Base-by-base conservation (phyloP, 1,140 invertebrate species). In the Eriosoma lanigerum region DNA sequence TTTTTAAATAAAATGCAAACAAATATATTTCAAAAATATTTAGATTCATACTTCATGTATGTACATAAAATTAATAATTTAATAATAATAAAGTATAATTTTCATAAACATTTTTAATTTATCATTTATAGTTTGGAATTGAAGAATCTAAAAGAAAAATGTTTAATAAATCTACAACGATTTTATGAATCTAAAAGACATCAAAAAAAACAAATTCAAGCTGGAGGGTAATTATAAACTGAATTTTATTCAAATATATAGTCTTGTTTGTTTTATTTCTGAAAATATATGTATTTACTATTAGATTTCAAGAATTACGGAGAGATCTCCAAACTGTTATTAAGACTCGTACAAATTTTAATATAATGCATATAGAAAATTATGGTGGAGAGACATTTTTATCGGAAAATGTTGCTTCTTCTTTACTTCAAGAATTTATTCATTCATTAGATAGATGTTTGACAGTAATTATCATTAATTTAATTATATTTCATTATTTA, bases 381-480 rank as follows among this genome's bases (percentile, higher is more conserved):
- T 98, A 96, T 86, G 95, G 96, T 3, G 96, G 96, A 0, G 97
- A 99, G 87, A 98, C 96, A 0, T 98, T 99, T 86, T 88, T 99
- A 2, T 98, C 96, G 0, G 96, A 98, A 86, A 95, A 98, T 85
- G 89, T 99, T n/a, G 96, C 96, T 1, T 95, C 97, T 78, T 94
- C 92, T 83, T 89, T 99, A 83, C 87, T 99, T 17, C 94, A 96
- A 85, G 94, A 98, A 85, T 93, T 94, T 0, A 96, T 97, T 86
- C 89, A 93, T 48, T 96, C 96, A 0, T 95, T 98, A 83, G 90
- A 93, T 82, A 88, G 97, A 82, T 98, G 96, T 85, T 91, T 93
- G 81, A 87, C 93, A 82, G 92, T 94, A 86, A 88, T 88, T 86
- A 72, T 58, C 52, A 50, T 80, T 81, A 68, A n/a, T 50, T 21